Evolutionary conservation across 35 echinoderm and acorn worm genomes (phyloP), one percentile per base, ranked within the genome.

Genomic region (Anneissia japonica): DNA sequence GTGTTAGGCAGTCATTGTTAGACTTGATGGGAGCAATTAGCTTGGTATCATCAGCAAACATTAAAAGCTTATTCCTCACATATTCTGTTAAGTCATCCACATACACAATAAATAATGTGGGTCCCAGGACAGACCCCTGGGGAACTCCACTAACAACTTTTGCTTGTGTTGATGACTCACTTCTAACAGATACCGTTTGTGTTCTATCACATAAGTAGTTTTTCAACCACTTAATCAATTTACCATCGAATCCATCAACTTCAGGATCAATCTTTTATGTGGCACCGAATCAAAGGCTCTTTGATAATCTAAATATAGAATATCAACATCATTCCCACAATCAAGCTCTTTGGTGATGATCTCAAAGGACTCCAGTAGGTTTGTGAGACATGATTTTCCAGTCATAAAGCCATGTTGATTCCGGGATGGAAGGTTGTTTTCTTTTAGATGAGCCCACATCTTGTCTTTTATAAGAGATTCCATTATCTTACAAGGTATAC

Each of bases 1-100:
- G 36, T 1, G 51, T 39, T 30, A 31, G 45, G 4, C 46, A 55
- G 38, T 85, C 33, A 77, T 17, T 38, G 2, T 33, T 29, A 31
- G 33, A 36, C 29, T 81, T 83, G 30, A 88, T 46, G 31, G 26
- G 55, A 33, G 81, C 72, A 30, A 46, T 82, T n/a, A 83, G 37
- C 43, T 87, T 88, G 31, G 86, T 82, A 45, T 88, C 78, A 72
- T 88, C 86, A 37, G 86, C 86, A 88, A 88, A 88, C 72, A 79
- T 82, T n/a, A 31, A 39, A 26, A 88, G 34, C 0, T 83, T 77
- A 55, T 41, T 39, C 23, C 78, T 88, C 34, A 88, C 86, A 4
- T 82, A n/a, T 26, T 56, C 74, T 29, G 77, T 76, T 31, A 88
- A 74, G 43, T 88, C 86, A 83, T 88, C 82, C 0, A 88, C 82